These are phyloP conservation scores for Craseonycteris thonglongyai DNA, from an alignment of 2,113 vertebrate species.

Conservation along the genomic window DNA sequence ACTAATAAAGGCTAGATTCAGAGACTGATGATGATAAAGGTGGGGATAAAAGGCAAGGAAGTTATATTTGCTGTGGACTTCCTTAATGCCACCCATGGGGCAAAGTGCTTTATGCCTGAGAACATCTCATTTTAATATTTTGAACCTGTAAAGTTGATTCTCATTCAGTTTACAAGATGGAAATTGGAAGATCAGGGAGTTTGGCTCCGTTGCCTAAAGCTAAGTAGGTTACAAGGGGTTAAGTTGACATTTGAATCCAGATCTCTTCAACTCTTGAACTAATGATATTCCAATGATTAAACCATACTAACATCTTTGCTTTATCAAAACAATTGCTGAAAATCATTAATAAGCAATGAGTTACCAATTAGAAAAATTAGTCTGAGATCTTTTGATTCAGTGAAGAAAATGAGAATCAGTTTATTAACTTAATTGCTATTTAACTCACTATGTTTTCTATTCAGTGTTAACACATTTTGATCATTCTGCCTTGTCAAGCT, in stretches of 20 bases:
- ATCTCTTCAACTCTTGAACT: neutral
- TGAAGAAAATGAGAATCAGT: neutral
- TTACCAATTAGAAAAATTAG: slow-evolving; percentile 12
- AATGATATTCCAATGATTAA: neutral
- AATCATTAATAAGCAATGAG: neutral
- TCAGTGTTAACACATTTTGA: neutral
- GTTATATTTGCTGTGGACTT: neutral
- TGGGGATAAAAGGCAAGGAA: neutral
- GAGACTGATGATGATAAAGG: neutral
- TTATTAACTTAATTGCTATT: neutral
- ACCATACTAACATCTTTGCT: neutral
- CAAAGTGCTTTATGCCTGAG: neutral
- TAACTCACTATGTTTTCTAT: neutral
- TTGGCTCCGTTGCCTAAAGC: neutral
- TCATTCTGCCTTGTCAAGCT: neutral
- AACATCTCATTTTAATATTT: neutral
- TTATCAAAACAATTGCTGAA: neutral
- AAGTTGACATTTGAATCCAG: neutral
- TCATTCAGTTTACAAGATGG: neutral
- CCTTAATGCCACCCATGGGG: neutral
- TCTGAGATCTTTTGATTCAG: neutral
- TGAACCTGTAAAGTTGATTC: neutral
- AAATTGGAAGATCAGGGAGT: neutral
- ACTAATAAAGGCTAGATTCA: neutral
- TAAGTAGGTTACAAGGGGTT: neutral